Evolutionary conservation across 1,140 invertebrate species (phyloP), one percentile per base, ranked within the genome.

Genomic region (Calliopsis andreniformis): DNA sequence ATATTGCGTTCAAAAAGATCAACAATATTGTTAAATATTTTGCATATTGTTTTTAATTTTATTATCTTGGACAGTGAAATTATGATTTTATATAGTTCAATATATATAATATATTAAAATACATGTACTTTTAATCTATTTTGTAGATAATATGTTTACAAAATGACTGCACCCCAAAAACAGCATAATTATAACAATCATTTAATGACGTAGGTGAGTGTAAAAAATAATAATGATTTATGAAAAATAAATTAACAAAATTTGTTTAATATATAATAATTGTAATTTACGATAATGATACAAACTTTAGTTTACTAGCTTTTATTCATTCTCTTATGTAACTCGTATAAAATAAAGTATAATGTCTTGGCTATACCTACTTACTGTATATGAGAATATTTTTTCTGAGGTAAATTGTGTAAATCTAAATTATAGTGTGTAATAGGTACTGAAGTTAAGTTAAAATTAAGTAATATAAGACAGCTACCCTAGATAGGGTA

Each of bases 1-100:
- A 90, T 87, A 87, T 82, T 87, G 89, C 83, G 75, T 87, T 89
- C 87, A 83, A 87, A 90, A 90, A 80, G 86, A 76, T 91, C 90
- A 91, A 91, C 89, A 91, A 90, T 91, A 91, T 91, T 85, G 84
- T 90, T 91, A 91, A 89, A 91, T 87, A 90, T 91, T 89, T 89
- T 76, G 85, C 88, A 86, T 91, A 89, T 88, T 86, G 85, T 82
- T 83, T n/a, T 90, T 88, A 84, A 87, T 89, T 88, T 88, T 84
- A 90, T 89, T 91, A 89, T 86, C 89, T 91, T 86, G 90, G 91
- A 91, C 89, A 91, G 89, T 91, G 91, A 87, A 89, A 85, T 89
- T 91, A 88, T 87, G 90, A 86, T 91, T 90, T 90, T 64, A 86
- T 88, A 80, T 89, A 86, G 86, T 90, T 88, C 86, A 87, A 86